Percentiles rank a stretch among this genome's conserved stretches.
Conservation (phyloP, 2,888 invertebrate species). For the Eumacrocentrus americanus region DNA sequence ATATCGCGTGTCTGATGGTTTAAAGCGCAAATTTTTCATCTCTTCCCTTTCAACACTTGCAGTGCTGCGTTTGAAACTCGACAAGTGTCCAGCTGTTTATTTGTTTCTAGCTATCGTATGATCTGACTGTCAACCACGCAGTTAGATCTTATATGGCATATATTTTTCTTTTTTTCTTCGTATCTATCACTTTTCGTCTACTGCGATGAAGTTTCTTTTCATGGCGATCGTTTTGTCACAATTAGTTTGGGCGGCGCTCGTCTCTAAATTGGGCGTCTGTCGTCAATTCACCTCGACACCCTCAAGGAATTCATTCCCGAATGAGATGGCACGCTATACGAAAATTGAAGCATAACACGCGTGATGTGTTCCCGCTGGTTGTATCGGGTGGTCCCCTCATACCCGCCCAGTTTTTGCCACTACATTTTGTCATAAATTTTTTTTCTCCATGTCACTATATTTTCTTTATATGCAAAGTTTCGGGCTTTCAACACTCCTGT, state of each 20-base stretch:
- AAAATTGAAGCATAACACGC: constrained; percentile 52
- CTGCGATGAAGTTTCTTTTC: constrained; percentile 23
- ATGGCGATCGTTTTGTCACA: constrained; percentile 46
- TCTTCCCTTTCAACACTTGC: background rate
- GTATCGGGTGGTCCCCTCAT: background rate
- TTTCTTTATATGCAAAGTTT: background rate
- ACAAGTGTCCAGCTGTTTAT: too few relatives aligned
- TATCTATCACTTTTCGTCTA: constrained; percentile 7
- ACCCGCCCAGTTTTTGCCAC: background rate
- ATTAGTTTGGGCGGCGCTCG: constrained; percentile 43
- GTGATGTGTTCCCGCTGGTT: background rate
- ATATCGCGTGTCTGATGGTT: background rate
- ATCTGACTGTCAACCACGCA: too few relatives aligned
- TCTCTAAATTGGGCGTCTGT: constrained; percentile 46
- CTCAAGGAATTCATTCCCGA: constrained; percentile 44
- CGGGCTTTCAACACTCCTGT: background rate
- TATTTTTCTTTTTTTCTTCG: background rate
- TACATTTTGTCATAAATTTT: background rate
- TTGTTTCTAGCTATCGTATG: too few relatives aligned
- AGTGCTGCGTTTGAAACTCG: background rate
- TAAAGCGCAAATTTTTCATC: constrained; percentile 24
- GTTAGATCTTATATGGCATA: too few relatives aligned
- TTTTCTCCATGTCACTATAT: background rate
- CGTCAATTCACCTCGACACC: constrained; percentile 49
- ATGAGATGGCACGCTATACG: constrained; percentile 40